Conservation (phyloP, 2,888 invertebrate species). For the Cecidostiba fungosa region DNA sequence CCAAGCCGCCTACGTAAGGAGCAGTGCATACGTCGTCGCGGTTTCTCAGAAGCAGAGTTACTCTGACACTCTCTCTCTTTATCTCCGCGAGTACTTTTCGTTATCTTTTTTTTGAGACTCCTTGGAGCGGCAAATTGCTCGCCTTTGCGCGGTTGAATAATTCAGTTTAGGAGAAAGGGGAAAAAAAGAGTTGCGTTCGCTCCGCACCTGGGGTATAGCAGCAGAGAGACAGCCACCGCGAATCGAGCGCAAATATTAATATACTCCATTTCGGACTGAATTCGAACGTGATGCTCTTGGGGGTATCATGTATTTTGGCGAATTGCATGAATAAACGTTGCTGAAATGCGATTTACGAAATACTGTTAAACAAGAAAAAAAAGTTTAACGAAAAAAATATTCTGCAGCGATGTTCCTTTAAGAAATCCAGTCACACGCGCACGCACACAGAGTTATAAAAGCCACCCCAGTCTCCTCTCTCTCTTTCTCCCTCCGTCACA, state of each 20-base stretch:
- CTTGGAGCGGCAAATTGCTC: not conserved
- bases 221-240: not conserved
- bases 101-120: not conserved
- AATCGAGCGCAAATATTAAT: not conserved
- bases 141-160: not conserved
- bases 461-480: not conserved
- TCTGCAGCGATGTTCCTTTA: not conserved
- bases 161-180: not conserved
- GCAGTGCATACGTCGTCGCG: no score
- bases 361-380: not conserved
- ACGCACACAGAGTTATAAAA: not conserved
- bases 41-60: no score
- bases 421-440: not conserved
- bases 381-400: not conserved
- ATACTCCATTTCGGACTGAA: not conserved
- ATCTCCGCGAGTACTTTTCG: not conserved
- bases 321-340: no score
- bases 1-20: no score
- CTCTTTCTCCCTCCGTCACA: no score
- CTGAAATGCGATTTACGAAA: not conserved
- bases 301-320: no score
- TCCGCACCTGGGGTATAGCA: not conserved
- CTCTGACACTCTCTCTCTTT: no score
- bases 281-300: no score
- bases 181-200: not conserved